phyloP scores from a whole-genome alignment of 2,113 vertebrate species.

The Catharus fuscescens region DNA sequence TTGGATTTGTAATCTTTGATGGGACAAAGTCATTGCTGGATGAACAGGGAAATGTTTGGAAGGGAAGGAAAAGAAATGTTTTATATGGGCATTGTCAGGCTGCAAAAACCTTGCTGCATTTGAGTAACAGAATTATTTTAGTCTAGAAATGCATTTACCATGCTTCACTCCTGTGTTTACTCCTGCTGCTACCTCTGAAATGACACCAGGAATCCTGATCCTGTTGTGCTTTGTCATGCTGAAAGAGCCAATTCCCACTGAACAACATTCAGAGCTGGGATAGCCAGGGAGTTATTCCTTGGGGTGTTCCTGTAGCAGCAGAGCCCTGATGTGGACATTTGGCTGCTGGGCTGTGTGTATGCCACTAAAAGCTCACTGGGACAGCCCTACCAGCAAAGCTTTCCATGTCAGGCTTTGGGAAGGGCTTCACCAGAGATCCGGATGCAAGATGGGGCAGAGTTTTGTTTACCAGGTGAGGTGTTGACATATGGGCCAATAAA shows the following conservation, averaged over 20 bases:
- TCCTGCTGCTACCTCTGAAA: not conserved
- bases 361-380: not conserved
- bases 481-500: conserved; percentile 8
- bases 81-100: not conserved
- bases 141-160: not conserved
- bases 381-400: not conserved
- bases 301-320: not conserved
- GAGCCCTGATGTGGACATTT: not conserved
- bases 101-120: not conserved
- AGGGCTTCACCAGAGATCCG: not conserved
- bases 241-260: not conserved
- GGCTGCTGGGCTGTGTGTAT: not conserved
- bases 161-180: not conserved
- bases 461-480: not conserved
- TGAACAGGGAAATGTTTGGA: not conserved
- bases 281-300: not conserved
- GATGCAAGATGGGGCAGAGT: not conserved
- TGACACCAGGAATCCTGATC: not conserved
- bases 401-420: not conserved
- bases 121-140: not conserved
- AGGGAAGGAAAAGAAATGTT: not conserved
- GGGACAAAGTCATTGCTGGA: not conserved
- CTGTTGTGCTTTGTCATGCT: not conserved
- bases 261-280: not conserved
- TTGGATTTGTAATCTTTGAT: not conserved